Evolutionary conservation across 1,140 invertebrate species (phyloP), one percentile per base, ranked within the genome.

Genomic region (Helicoverpa armigera): DNA sequence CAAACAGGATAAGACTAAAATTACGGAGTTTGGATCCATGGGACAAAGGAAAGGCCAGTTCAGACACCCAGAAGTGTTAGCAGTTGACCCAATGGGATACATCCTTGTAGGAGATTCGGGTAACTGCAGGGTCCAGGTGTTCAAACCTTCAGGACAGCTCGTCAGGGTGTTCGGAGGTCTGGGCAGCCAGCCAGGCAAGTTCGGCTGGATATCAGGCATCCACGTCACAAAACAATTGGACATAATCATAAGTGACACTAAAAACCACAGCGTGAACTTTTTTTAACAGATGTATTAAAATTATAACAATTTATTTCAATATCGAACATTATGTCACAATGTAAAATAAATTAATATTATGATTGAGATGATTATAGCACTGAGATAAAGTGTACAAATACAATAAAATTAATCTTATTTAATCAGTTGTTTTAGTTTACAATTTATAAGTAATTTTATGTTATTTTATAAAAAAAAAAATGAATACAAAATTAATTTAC

Each of bases 31-130:
- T 81, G 97, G 96, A 9, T 95, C 95, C 1, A 93, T 95, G 48
- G 97, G 97, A 3, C 95, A 95, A 43, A 94, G 95, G 53, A 96
- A 96, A 81, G 96, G 96, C 2, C 96, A 97, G 84, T 96, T 97
- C 80, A 94, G 96, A 86, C 96, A 96, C 50, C 96, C 97, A 1
- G 96, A 97, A 90, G 96, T 96, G 0, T 91, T 98, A 14, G 96
- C 96, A 0, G 95, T 98, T 0, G 97, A 98, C 89, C 95, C 95
- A 2, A 88, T 96, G 86, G 97, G 97, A 3, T 97, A 97, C 87
- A 96, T 98, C 67, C 90, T 97, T 2, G 97, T 98, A 0, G 97
- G 97, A 0, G 97, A 98, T 88, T 97, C 96, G 14, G 97, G 97
- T 2, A 98, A 98, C 90, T 96, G 96, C 65, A 95, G 97, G 29